These are phyloP conservation scores for Otis tarda DNA, from an alignment of 2,113 vertebrate genomes.

Conservation along the genomic window DNA sequence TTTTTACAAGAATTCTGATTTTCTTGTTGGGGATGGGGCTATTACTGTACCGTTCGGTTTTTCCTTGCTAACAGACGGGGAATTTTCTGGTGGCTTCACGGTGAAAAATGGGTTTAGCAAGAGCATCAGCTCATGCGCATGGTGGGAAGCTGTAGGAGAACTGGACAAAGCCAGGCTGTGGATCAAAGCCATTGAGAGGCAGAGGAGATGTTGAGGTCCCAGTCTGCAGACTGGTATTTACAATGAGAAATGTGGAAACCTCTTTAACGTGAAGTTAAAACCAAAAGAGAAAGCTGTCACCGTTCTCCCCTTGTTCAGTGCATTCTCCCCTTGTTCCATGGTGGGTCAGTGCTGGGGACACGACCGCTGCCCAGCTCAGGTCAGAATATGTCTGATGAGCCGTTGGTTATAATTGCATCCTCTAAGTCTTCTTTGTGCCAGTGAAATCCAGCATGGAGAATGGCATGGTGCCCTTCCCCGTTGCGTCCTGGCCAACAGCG, in stretches of 20 bases:
- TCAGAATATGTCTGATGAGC: background rate
- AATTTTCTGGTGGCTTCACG: background rate
- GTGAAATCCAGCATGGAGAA: background rate
- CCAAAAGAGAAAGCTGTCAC: background rate
- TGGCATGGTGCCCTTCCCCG: rapidly evolving
- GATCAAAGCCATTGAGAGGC: background rate
- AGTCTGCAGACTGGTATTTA: background rate
- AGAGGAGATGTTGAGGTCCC: background rate
- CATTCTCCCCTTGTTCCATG: too few species aligned
- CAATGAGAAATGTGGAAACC: background rate
- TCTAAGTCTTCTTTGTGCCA: background rate
- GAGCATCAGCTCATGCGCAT: background rate
- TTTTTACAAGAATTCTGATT: background rate
- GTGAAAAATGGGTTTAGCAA: background rate
- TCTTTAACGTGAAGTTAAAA: background rate
- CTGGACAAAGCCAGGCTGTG: background rate
- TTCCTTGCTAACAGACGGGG: background rate
- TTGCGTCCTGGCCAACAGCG: background rate
- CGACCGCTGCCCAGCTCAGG: rapidly evolving
- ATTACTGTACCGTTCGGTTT: background rate
- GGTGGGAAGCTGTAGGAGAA: background rate
- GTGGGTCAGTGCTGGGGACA: background rate
- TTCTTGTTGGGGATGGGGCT: background rate
- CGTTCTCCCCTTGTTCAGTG: background rate
- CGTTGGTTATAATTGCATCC: background rate